A percentile compares a stretch with the other conserved stretches of the same genome.
These are phyloP conservation scores for Toxotes jaculatrix DNA, from an alignment of 2,113 vertebrate species.

Conservation along the genomic window DNA sequence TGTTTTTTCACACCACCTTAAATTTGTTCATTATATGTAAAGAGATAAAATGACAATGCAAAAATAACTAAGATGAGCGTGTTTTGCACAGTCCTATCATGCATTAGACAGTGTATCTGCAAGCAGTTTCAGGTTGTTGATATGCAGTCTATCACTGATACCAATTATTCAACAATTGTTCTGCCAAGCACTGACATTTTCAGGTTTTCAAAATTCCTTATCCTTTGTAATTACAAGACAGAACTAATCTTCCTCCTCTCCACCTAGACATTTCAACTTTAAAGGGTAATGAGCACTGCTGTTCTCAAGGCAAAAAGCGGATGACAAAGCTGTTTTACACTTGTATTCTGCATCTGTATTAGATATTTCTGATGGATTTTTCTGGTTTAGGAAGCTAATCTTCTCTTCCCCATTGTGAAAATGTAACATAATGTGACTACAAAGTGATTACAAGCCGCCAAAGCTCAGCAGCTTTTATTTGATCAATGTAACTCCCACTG, in stretches of 20 bases:
- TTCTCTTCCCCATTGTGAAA: neutral
- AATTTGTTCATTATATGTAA: neutral
- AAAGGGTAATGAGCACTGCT: slow-evolving; percentile 14
- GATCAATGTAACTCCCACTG: neutral
- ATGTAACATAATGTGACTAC: neutral
- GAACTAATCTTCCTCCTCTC: neutral
- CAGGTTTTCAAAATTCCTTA: neutral
- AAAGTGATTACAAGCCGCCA: neutral
- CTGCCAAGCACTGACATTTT: neutral
- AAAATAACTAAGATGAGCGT: neutral
- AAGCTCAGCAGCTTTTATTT: neutral
- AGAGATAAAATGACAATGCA: neutral
- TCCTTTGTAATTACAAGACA: neutral
- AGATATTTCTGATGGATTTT: neutral
- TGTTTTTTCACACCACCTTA: neutral
- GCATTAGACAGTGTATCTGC: neutral
- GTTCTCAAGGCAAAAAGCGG: neutral
- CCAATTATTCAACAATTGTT: neutral
- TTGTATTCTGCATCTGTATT: neutral
- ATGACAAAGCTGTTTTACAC: neutral
- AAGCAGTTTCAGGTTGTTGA: neutral
- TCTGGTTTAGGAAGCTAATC: neutral
- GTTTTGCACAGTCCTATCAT: neutral
- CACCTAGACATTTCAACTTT: neutral
- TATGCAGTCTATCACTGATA: neutral